Base-by-base conservation (phyloP, 2,113 vertebrate species). In the Lepisosteus osseus region DNA sequence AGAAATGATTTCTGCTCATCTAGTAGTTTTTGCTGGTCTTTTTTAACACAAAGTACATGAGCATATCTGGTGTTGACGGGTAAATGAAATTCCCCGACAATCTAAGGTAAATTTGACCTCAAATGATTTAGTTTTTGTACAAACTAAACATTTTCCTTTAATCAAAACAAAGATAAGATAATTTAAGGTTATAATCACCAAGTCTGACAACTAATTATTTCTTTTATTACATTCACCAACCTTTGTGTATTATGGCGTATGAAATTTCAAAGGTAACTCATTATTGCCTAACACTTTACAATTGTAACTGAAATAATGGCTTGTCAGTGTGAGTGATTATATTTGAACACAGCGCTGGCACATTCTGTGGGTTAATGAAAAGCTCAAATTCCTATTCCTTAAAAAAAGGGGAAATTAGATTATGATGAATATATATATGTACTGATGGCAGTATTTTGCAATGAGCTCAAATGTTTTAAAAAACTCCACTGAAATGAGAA, bases 301-400 rank as follows among this genome's bases (percentile, higher is more conserved):
- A 88, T 84, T 84, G 80, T 66, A 82, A 79, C 81, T 83, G 83
- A 86, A 86, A 86, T 89, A 87, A 90, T 88, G 85, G 85, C 80
- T 84, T 87, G 88, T 91, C 89, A 88, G 87, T 78, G 83, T 88
- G 89, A 91, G 82, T 85, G 90, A 90, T 89, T 89, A 86, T 84
- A 80, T 92, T 89, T 90, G 89, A 90, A 87, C 89, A 82, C 84
- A 89, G 87, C 89, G 85, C 86, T 89, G 89, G 86, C 83, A 83
- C 83, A 90, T 85, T 86, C 88, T 91, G 88, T 91, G 85, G 84
- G 87, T 91, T 88, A 90, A 88, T 78, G 80, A 84, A 77, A 72
- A 79, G 83, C 86, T 91, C 87, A 86, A 86, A 90, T 91, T 92
- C 90, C 90, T 89, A 89, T 86, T 88, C 85, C 86, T 85, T 88